These are phyloP conservation scores for Acholoe squamosa DNA, from an alignment of 2,888 invertebrate genomes.

Conservation along the genomic window DNA sequence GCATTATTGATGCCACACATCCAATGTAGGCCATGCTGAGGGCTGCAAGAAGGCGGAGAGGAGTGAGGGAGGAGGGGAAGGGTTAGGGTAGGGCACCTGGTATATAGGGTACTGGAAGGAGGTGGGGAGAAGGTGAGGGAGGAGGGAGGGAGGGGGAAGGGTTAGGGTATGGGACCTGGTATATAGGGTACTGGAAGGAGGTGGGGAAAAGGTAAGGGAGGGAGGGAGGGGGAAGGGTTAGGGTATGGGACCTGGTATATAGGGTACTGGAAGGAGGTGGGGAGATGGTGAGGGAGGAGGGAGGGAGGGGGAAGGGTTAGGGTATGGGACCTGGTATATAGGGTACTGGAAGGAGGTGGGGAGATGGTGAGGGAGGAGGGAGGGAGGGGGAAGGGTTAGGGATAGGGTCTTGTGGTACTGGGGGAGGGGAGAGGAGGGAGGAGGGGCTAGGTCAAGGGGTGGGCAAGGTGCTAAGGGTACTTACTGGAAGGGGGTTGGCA, in stretches of 20 bases:
- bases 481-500: background rate
- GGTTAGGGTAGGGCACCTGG: background rate
- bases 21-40: background rate
- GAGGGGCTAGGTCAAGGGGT: background rate
- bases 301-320: too few species aligned
- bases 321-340: too few species aligned
- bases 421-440: background rate
- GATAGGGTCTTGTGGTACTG: background rate
- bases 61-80: background rate
- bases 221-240: too few species aligned
- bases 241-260: too few species aligned
- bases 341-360: too few species aligned
- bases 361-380: background rate
- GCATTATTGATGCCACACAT: slow-evolving; percentile 17
- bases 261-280: too few species aligned
- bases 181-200: too few species aligned
- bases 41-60: background rate
- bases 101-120: too few species aligned
- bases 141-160: too few species aligned
- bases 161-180: too few species aligned
- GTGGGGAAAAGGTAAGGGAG: slow-evolving; percentile 14
- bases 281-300: too few species aligned
- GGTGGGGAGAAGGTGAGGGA: too few species aligned
- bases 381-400: background rate
- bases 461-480: background rate